A percentile compares a stretch with the other conserved stretches of the same genome.
These are phyloP conservation scores for Netelia melanura DNA, from an alignment of 2,888 invertebrate genomes.

Conservation along the genomic window DNA sequence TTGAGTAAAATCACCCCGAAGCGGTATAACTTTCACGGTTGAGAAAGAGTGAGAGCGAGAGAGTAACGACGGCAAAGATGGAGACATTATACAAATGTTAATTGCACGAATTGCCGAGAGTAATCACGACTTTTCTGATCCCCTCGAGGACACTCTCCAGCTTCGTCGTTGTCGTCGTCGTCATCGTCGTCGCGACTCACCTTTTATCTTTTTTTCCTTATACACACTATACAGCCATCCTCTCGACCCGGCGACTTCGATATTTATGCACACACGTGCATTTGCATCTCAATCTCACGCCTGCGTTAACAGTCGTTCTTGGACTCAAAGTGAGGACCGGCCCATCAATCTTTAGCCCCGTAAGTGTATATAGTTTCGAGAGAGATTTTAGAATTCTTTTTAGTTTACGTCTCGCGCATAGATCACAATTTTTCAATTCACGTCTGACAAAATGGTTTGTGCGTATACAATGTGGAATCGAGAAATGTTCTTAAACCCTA, in stretches of 20 bases:
- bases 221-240: slow-evolving; percentile 46
- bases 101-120: slow-evolving; percentile 80
- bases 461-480: slow-evolving; percentile 9
- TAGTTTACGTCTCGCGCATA: slow-evolving; percentile 13
- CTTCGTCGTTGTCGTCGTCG: not conserved
- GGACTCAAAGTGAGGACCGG: slow-evolving; percentile 52
- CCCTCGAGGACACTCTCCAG: slow-evolving; percentile 57
- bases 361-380: slow-evolving; percentile 67
- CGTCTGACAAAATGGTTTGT: slow-evolving; percentile 36
- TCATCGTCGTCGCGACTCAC: slow-evolving; percentile 36
- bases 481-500: not conserved
- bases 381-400: slow-evolving; percentile 10
- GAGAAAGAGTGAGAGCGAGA: slow-evolving; percentile 53
- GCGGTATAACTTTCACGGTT: slow-evolving; percentile 66
- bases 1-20: slow-evolving; percentile 60
- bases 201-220: slow-evolving; percentile 59
- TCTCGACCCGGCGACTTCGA: slow-evolving; percentile 51
- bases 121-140: slow-evolving; percentile 73
- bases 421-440: slow-evolving; percentile 71
- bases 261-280: slow-evolving; percentile 67
- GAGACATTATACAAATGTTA: slow-evolving; percentile 82
- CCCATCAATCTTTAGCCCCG: slow-evolving; percentile 72
- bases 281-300: slow-evolving; percentile 81
- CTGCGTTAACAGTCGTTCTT: slow-evolving; percentile 78
- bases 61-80: slow-evolving; percentile 72